phyloP scores from a whole-genome alignment of 1,140 invertebrate species.

The Cepaea nemoralis region DNA sequence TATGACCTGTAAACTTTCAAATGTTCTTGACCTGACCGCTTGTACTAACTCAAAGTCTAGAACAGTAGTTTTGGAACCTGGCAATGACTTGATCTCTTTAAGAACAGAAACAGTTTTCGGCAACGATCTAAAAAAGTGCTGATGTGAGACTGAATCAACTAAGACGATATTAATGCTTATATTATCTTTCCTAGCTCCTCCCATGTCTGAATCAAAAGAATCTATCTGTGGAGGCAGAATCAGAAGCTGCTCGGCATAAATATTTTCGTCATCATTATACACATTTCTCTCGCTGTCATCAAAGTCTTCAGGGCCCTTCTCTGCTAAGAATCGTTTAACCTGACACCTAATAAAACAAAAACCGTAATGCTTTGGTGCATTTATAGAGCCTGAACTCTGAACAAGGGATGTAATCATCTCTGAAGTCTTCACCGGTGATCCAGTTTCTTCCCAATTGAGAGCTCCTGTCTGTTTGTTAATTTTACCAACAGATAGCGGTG shows the following conservation, averaged over 20 bases:
- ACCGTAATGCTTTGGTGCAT: conserved; percentile 36
- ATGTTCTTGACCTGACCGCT: conserved; percentile 65
- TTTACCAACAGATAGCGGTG: background rate
- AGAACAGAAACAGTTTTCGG: conserved; percentile 56
- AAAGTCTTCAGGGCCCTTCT: conserved; percentile 8
- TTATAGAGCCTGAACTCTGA: background rate
- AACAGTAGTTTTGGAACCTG: conserved; percentile 38
- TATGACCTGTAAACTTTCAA: conserved; percentile 61
- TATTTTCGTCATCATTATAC: conserved; percentile 24
- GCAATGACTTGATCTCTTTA: conserved; percentile 28
- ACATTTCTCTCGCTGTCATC: background rate
- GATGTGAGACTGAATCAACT: conserved; percentile 66
- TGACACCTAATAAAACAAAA: conserved; percentile 43
- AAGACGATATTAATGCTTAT: conserved; percentile 68
- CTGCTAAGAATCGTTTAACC: background rate
- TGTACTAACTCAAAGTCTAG: conserved; percentile 68
- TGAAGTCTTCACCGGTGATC: background rate
- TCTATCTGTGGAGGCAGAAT: conserved; percentile 50
- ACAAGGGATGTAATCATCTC: conserved; percentile 20
- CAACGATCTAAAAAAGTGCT: conserved; percentile 68
- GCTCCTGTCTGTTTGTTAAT: conserved; percentile 14
- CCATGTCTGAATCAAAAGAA: too few relatives aligned
- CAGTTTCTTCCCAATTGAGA: conserved; percentile 27
- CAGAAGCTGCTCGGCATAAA: conserved; percentile 48
- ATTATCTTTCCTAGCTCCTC: background rate